Evolutionary conservation across 2,797 vertebrate genomes (phyloP).

Genomic region (Microctenopoma stevenorrisi): DNA sequence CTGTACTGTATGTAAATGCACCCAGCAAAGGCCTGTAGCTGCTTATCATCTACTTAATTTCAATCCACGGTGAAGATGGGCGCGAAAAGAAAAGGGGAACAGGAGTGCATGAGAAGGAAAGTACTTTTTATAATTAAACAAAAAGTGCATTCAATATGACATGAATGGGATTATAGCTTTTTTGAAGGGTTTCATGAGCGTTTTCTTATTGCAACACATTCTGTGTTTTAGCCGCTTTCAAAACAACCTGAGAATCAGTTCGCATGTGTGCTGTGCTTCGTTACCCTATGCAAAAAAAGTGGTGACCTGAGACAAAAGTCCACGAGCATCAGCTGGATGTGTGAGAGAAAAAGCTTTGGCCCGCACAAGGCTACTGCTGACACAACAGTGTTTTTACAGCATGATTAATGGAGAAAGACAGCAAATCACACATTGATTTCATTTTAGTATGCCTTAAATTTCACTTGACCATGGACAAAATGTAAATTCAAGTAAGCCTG

Average conservation of each 20-base stretch:
- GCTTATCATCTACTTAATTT: conserved; percentile 67
- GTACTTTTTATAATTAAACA: background rate
- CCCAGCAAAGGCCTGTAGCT: conserved; percentile 55
- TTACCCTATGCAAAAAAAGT: conserved; percentile 66
- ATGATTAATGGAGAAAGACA: conserved; percentile 31
- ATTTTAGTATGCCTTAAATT: conserved; percentile 18
- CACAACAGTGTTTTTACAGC: conserved; percentile 43
- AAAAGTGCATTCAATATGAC: background rate
- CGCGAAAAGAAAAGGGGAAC: background rate
- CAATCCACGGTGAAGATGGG: conserved; percentile 65
- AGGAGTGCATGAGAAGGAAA: conserved; percentile 3
- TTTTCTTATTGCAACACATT: background rate
- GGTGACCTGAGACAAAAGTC: conserved; percentile 58
- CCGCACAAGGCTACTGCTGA: conserved; percentile 16
- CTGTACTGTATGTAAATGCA: conserved; percentile 84
- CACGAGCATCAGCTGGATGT: conserved; percentile 49
- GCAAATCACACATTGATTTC: conserved; percentile 22
- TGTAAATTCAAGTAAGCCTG: conserved; percentile 21
- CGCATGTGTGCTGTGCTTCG: conserved; percentile 56
- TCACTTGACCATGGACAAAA: conserved; percentile 20
- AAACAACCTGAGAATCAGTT: conserved; percentile 34
- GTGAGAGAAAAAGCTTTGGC: conserved; percentile 29
- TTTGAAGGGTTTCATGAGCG: background rate
- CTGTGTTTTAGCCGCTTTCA: conserved; percentile 24
- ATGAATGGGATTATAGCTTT: background rate